phyloP scores from a whole-genome alignment of 1,140 invertebrate genomes.

The Drosophila quadrilineata region DNA sequence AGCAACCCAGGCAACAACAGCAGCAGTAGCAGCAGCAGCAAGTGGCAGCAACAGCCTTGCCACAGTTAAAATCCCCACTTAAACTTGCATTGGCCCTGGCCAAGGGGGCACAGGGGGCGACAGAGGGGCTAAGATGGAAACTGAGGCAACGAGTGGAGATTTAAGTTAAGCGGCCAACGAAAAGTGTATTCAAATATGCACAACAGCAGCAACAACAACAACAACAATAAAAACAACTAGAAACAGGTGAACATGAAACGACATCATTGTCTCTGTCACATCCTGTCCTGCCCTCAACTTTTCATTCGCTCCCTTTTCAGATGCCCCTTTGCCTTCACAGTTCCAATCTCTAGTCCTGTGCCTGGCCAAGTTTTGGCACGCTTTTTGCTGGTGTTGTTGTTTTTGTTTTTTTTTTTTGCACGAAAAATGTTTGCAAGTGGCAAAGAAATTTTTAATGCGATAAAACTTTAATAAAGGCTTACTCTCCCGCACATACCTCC shows the following conservation, averaged over 20 bases:
- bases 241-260: constrained; percentile 75
- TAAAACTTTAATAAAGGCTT: constrained; percentile 79
- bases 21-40: constrained; percentile 23
- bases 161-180: constrained; percentile 78
- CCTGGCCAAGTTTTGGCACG: constrained; percentile 65
- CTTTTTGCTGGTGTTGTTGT: constrained; percentile 37
- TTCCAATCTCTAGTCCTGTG: constrained; percentile 28
- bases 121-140: no score
- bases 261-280: constrained; percentile 61
- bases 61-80: constrained; percentile 42
- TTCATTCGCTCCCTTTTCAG: not conserved
- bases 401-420: constrained; percentile 36
- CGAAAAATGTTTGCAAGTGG: constrained; percentile 66
- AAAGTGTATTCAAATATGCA: constrained; percentile 78
- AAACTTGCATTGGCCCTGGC: constrained; percentile 33
- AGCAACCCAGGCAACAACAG: constrained; percentile 4
- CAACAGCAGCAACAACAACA: constrained; percentile 43
- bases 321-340: constrained; percentile 20
- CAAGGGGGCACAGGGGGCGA: not conserved
- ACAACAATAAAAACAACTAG: constrained; percentile 67
- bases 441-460: constrained; percentile 77
- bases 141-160: constrained; percentile 45
- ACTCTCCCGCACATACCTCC: no score
- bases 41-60: constrained; percentile 31
- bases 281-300: not conserved